These are phyloP conservation scores for Fulica atra DNA, from an alignment of 2,113 vertebrate species.

Conservation along the genomic window DNA sequence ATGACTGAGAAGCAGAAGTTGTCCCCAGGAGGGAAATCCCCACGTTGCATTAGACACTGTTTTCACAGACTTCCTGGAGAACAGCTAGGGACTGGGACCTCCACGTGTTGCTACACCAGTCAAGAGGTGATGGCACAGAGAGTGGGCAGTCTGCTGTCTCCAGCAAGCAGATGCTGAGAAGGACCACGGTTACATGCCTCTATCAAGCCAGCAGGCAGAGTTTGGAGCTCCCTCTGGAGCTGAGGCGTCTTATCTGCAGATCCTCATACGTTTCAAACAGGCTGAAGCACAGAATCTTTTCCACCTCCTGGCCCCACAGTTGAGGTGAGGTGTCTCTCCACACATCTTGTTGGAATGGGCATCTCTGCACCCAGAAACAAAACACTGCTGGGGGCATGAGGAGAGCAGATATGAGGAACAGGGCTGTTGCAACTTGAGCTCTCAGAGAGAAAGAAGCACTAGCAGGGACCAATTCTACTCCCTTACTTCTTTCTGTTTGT, in stretches of 20 bases:
- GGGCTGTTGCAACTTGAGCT: not conserved
- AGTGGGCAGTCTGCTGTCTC: not conserved
- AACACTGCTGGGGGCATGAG: not conserved
- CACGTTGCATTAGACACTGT: fast-evolving
- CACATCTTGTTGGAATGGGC: not conserved
- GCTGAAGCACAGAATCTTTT: not conserved
- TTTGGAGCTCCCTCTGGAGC: slow-evolving; percentile 24
- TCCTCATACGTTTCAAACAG: not conserved
- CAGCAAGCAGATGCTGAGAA: not conserved
- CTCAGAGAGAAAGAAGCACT: not conserved
- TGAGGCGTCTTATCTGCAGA: not conserved
- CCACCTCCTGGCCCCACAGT: not conserved
- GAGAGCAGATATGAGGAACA: not conserved
- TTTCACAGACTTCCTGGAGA: not conserved
- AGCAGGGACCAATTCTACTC: not conserved
- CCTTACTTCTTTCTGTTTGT: not conserved
- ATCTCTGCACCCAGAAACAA: not conserved
- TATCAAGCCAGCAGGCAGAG: not conserved
- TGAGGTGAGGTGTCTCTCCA: not conserved
- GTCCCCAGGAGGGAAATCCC: not conserved
- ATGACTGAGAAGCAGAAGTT: not conserved
- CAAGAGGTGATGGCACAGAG: not conserved
- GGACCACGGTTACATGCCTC: not conserved
- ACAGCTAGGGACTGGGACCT: not conserved
- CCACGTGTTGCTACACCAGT: fast-evolving